phyloP scores from a whole-genome alignment of 2,797 vertebrate species.

The Sebastes oblongus region DNA sequence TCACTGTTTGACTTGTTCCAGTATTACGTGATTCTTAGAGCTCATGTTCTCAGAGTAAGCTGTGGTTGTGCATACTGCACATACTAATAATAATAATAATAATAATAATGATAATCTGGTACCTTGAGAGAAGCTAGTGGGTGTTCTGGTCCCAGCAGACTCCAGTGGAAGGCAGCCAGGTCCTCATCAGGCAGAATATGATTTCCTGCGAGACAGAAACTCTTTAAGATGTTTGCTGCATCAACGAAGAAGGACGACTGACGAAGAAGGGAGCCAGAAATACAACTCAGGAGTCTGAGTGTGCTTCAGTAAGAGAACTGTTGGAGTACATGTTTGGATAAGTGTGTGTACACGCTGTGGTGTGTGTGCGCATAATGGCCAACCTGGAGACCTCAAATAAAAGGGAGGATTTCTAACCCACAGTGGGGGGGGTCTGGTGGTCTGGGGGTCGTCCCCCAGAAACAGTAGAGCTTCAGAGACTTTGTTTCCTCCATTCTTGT shows the following conservation, averaged over 20 bases:
- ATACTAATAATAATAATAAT: background rate
- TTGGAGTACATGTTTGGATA: background rate
- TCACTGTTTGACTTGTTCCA: background rate
- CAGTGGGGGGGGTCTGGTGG: too few relatives aligned
- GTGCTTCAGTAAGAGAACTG: background rate
- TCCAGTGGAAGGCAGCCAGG: conserved; percentile 95
- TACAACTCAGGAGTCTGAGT: background rate
- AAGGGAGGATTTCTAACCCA: too few relatives aligned
- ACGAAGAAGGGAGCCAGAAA: background rate
- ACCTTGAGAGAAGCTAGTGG: conserved; percentile 95
- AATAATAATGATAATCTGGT: conserved; percentile 59
- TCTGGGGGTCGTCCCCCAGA: too few relatives aligned
- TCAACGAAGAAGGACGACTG: background rate
- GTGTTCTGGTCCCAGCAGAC: conserved; percentile 93
- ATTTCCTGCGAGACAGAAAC: conserved; percentile 82
- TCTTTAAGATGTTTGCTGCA: conserved; percentile 22
- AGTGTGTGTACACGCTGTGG: background rate
- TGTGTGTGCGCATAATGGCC: background rate
- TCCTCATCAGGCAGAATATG: conserved; percentile 96
- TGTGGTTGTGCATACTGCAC: background rate
- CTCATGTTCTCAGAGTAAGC: background rate
- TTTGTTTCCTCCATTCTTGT: too few relatives aligned
- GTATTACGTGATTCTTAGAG: background rate
- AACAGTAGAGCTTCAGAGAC: too few relatives aligned
- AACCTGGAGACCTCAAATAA: too few relatives aligned